Conservation (phyloP, 2,888 invertebrate genomes). For the Allygus modestus region DNA sequence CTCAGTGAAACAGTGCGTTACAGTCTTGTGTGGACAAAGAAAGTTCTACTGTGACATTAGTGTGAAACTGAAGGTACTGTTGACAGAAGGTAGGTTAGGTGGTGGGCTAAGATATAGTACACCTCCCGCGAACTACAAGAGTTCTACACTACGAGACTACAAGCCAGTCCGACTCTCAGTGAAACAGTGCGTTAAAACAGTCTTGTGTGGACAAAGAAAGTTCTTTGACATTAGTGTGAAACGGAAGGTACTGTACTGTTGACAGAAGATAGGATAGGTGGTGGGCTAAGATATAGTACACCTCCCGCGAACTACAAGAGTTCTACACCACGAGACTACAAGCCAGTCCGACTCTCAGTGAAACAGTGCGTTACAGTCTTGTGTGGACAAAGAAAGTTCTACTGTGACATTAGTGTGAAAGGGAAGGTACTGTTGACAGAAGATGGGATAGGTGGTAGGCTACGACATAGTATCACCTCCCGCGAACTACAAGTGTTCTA, state of each 20-base stretch:
- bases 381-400: too few species aligned
- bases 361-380: neutral
- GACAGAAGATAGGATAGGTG: constrained; percentile 56
- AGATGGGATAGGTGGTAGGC: constrained; percentile 45
- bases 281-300: neutral
- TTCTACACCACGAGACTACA: constrained; percentile 15
- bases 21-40: too few species aligned
- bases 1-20: neutral
- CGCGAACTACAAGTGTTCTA: constrained; percentile 42
- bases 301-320: constrained; percentile 39
- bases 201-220: too few species aligned
- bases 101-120: constrained; percentile 14
- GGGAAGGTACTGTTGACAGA: constrained; percentile 60
- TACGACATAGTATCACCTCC: neutral
- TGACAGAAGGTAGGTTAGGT: constrained; percentile 58
- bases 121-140: constrained; percentile 44
- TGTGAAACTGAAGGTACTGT: constrained; percentile 58
- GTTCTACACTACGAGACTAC: constrained; percentile 15
- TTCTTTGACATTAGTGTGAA: too few species aligned
- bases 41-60: too few species aligned
- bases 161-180: neutral
- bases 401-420: too few species aligned
- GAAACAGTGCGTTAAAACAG: too few species aligned
- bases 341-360: neutral
- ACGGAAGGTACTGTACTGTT: constrained; percentile 60